Base-by-base conservation (phyloP, 2,797 vertebrate species). In the Melanogrammus aeglefinus region DNA sequence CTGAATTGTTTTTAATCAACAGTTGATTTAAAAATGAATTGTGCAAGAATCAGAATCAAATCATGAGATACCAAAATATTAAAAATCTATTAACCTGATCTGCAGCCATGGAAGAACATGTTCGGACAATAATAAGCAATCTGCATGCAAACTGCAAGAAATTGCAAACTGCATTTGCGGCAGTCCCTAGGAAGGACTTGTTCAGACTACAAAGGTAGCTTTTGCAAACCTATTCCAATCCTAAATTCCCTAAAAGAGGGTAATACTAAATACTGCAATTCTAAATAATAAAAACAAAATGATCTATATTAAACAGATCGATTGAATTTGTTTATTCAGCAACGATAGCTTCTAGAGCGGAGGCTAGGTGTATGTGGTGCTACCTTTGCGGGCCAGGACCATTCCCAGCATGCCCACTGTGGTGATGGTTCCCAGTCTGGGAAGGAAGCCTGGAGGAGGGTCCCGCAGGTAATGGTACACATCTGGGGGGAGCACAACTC, bases 401-500 rank as follows among this genome's bases (percentile, higher is more conserved):
- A 96, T 78, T 36, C 97, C 97, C 44, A 94, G 91, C 79, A 98
- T 88, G 81, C 96, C 96, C 31, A 95, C 94, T 90, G 96, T 84
- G 0, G 95, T 91, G 89, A 99, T 94, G 31, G 96, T 89, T 75
- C 94, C 91, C 6, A 95, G 82, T 89, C 94, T 96, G 72, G 96
- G 96, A 36, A 97, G 84, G 85, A 97, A 98, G 24, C 95, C 96
- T 38, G 92, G 92, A 1, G 97, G 96, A 12, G 96, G 96, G 83
- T 96, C 95, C 91, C 94, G 96, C 86, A 99, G 88, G 91, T 96
- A 98, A 88, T 95, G 85, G 80, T 93, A 98, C 2, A 93, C 85
- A 94, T 97, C 97, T 99, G 82, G 81, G 38, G 38, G 87, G 88
- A 88, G 24, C 72, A 4, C 71, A 70, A 35, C 8, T 72, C 24